Base-by-base conservation (phyloP, 1,140 invertebrate species). In the Drosophila prosaltans region DNA sequence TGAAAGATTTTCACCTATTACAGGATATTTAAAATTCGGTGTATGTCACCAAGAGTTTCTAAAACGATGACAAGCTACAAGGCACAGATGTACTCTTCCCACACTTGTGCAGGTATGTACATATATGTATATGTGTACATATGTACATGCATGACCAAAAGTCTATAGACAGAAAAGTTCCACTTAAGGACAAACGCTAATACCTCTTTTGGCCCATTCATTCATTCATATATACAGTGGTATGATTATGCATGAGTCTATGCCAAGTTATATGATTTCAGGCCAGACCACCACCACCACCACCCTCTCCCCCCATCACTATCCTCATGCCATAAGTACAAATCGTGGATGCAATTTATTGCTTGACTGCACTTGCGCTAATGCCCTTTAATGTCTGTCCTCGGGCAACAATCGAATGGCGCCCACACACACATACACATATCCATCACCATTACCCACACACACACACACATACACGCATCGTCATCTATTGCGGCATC, bases 321-420 rank as follows among this genome's bases (percentile, higher is more conserved):
- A 30, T 30, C 28, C 28, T 7, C n/a, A 16, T 16, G 8, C 21
- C 21, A 21, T 21, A 9, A 10, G 21, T 36, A 62, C 61, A 77
- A 72, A 65, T 72, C 61, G 75, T 51, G 57, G 62, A 78, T 78
- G 75, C 75, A 78, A 78, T 78, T 78, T 78, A 78, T 78, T 78
- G 74, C 74, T 78, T 51, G 41, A 63, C 63, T 78, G 74, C 75
- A 78, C 59, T 77, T 63, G 74, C 63, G 68, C 58, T 78, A 78
- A 78, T 78, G 68, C 74, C 68, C 54, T 74, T 59, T 78, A 77
- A 78, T 51, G 45, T 51, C 45, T 78, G 69, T 72, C 61, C 59
- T 72, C 61, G 41, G 61, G 60, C 60, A 68, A 69, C 74, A 77
- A 77, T 77, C 78, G 74, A 71, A 78, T 77, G 36, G 41, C 30